phyloP scores from a whole-genome alignment of 2,113 vertebrate species.

The Hemibagrus wyckioides region DNA sequence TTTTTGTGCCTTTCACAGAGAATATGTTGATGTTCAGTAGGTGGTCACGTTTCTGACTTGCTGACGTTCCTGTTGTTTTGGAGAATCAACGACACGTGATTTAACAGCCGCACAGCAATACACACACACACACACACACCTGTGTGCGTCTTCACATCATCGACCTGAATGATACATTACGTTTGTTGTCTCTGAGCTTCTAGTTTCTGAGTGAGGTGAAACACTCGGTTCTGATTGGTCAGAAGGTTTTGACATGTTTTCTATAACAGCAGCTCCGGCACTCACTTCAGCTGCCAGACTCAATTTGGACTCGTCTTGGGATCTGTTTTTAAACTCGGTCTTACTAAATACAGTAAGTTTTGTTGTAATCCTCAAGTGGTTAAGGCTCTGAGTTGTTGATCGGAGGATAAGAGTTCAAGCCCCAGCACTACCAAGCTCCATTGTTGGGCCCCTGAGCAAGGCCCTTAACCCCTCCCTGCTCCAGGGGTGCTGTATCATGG shows the following conservation, averaged over 20 bases:
- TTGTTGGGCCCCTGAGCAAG: too few relatives aligned
- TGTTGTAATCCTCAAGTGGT: too few relatives aligned
- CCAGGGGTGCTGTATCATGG: too few relatives aligned
- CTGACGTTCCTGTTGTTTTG: neutral
- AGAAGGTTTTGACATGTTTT: neutral
- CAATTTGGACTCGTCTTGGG: neutral
- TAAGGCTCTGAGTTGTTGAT: too few relatives aligned
- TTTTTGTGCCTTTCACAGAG: neutral
- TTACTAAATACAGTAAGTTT: too few relatives aligned
- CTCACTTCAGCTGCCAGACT: neutral
- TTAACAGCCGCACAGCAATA: neutral
- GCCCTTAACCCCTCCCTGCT: too few relatives aligned
- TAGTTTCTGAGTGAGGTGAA: too few relatives aligned
- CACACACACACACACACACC: neutral
- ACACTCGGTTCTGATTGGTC: neutral
- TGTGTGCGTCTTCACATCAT: neutral
- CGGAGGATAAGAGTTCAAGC: too few relatives aligned
- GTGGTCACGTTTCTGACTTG: neutral
- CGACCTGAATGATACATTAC: neutral
- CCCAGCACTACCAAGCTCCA: too few relatives aligned
- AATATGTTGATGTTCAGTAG: conserved; percentile 35
- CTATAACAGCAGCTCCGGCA: neutral
- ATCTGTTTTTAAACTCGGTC: too few relatives aligned
- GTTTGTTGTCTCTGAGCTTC: too few relatives aligned
- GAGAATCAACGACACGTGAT: neutral